Percentiles rank a stretch among this genome's conserved stretches.
These are phyloP conservation scores for Polia nebulosa DNA, from an alignment of 2,888 invertebrate genomes.

Conservation along the genomic window DNA sequence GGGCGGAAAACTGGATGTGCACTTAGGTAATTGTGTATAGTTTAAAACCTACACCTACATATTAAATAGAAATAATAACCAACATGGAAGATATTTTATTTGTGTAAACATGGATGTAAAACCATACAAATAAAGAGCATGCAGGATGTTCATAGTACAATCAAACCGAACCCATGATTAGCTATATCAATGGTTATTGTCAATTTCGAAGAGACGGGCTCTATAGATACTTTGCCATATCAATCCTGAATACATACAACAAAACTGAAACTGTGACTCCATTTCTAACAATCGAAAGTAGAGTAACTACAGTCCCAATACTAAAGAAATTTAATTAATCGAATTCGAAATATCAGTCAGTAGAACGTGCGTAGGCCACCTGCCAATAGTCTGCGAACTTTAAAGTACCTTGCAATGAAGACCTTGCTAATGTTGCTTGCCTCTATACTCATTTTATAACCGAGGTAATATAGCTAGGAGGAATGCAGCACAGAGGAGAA, in stretches of 20 bases:
- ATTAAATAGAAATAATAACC: too few relatives aligned
- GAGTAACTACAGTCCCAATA: neutral
- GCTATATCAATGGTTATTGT: neutral
- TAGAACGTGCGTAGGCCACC: slow-evolving; percentile 49
- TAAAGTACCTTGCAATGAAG: slow-evolving; percentile 55
- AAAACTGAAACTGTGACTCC: neutral
- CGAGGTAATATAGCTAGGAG: slow-evolving; percentile 40
- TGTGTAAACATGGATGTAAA: too few relatives aligned
- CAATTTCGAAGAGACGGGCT: neutral
- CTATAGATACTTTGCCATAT: neutral
- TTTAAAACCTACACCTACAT: too few relatives aligned
- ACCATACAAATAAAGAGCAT: too few relatives aligned
- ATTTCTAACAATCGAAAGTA: neutral
- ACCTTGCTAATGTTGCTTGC: slow-evolving; percentile 57
- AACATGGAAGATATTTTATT: too few relatives aligned
- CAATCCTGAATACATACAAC: neutral
- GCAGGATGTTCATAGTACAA: too few relatives aligned
- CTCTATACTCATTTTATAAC: slow-evolving; percentile 46
- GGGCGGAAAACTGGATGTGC: slow-evolving; percentile 7
- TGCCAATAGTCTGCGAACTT: slow-evolving; percentile 56
- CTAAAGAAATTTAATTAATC: slow-evolving; percentile 15
- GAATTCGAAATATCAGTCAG: slow-evolving; percentile 30
- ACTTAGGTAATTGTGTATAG: neutral
- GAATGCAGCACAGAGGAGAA: slow-evolving; percentile 25
- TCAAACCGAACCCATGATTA: neutral